A percentile compares a stretch with the other conserved stretches of the same genome.
Conservation (phyloP, 2,113 vertebrate species). For the Monopterus albus region DNA sequence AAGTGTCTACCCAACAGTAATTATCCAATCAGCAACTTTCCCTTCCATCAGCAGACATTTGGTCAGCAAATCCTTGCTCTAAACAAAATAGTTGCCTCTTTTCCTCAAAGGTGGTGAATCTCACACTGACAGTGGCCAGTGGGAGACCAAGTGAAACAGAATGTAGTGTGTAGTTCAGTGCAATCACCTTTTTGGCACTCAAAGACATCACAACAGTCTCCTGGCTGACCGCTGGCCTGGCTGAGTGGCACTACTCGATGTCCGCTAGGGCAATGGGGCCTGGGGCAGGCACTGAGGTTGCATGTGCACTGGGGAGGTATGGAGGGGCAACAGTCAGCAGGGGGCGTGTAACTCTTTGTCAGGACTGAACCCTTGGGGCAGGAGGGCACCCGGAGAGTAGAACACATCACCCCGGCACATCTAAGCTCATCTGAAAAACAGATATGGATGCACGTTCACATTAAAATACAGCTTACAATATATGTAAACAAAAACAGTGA, state of each 20-base stretch:
- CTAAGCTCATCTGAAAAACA: constrained; percentile 78
- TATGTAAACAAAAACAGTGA: background rate
- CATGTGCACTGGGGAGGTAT: constrained; percentile 79
- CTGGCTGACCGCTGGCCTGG: constrained; percentile 77
- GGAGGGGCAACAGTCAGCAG: constrained; percentile 80
- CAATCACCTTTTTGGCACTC: constrained; percentile 84
- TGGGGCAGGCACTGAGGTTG: constrained; percentile 68
- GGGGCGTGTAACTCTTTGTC: constrained; percentile 77
- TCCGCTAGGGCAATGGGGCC: constrained; percentile 74
- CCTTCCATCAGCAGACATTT: constrained; percentile 52
- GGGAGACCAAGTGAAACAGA: constrained; percentile 29
- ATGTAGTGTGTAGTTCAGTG: constrained; percentile 4
- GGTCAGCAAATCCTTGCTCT: constrained; percentile 44
- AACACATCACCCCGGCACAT: constrained; percentile 78
- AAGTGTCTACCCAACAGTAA: constrained; percentile 31
- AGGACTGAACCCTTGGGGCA: constrained; percentile 80
- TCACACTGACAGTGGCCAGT: constrained; percentile 49
- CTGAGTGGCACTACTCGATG: constrained; percentile 65
- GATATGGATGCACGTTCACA: background rate
- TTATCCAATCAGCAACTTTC: constrained; percentile 57
- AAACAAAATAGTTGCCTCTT: constrained; percentile 57
- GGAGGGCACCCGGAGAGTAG: constrained; percentile 63
- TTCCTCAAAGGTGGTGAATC: constrained; percentile 37
- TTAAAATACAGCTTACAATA: background rate
- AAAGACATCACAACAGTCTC: constrained; percentile 81